These are phyloP conservation scores for Clangula hyemalis DNA, from an alignment of 2,797 vertebrate species.

Conservation along the genomic window DNA sequence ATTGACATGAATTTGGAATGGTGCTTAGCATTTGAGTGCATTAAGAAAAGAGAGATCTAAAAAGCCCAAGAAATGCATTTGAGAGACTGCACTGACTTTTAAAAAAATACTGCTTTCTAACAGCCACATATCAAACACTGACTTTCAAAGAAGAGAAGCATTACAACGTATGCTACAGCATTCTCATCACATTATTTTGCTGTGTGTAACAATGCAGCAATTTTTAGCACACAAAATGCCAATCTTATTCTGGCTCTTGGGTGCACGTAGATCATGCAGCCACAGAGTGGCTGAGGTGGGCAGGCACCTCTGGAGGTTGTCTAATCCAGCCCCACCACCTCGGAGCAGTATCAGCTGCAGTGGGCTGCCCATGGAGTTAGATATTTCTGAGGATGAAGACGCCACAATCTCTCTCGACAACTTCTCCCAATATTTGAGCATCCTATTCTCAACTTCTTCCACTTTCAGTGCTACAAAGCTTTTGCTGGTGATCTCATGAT, in stretches of 20 bases:
- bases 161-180: background rate
- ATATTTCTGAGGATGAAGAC: background rate
- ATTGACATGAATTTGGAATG: conserved; percentile 64
- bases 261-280: accelerated
- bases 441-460: background rate
- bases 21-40: conserved; percentile 45
- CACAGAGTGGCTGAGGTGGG: background rate
- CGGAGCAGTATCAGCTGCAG: background rate
- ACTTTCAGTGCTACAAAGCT: background rate
- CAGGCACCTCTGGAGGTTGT: background rate
- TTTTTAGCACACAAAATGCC: background rate
- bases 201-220: background rate
- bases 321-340: background rate
- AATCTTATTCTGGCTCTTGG: background rate
- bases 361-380: background rate
- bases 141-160: conserved; percentile 19
- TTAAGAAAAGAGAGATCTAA: conserved; percentile 51
- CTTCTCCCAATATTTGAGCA: background rate
- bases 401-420: background rate
- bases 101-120: background rate
- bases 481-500: background rate
- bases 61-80: conserved; percentile 26
- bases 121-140: background rate
- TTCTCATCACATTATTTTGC: background rate
- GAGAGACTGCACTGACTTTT: background rate